phyloP scores from a whole-genome alignment of 2,797 vertebrate genomes.

The Intellagama lesueurii region DNA sequence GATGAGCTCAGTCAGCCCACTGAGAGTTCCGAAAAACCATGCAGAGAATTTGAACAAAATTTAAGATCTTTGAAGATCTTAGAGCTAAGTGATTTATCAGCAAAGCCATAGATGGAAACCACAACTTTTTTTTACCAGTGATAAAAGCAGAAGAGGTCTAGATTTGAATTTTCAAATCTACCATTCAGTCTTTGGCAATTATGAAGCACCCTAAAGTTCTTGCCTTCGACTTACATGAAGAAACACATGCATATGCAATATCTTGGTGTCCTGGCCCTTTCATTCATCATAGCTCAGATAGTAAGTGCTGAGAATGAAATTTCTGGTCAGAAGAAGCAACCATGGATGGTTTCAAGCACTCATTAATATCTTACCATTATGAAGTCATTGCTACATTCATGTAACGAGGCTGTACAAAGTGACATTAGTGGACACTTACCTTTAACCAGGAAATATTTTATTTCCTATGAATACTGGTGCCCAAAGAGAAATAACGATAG shows the following conservation, averaged over 20 bases:
- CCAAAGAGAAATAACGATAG: neutral
- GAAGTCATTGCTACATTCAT: neutral
- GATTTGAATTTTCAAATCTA: neutral
- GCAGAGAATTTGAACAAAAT: neutral
- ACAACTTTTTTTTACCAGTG: neutral
- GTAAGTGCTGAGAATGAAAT: neutral
- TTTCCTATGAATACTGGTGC: neutral
- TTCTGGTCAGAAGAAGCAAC: neutral
- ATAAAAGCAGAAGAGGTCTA: neutral
- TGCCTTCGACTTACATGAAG: neutral
- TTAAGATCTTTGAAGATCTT: neutral
- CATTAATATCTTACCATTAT: neutral
- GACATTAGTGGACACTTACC: neutral
- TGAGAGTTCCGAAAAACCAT: neutral
- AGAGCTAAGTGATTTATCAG: neutral
- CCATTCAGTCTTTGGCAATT: neutral
- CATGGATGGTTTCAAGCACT: no score
- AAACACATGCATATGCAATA: neutral
- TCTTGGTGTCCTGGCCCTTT: neutral
- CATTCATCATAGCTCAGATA: neutral
- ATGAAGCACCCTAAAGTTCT: neutral
- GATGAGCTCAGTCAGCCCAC: neutral
- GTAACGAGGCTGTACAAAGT: neutral
- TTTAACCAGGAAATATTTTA: neutral
- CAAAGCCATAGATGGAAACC: neutral